Evolutionary conservation across 2,113 vertebrate species (phyloP), one percentile per base, ranked within the genome.

Genomic region (Larimichthys crocea): DNA sequence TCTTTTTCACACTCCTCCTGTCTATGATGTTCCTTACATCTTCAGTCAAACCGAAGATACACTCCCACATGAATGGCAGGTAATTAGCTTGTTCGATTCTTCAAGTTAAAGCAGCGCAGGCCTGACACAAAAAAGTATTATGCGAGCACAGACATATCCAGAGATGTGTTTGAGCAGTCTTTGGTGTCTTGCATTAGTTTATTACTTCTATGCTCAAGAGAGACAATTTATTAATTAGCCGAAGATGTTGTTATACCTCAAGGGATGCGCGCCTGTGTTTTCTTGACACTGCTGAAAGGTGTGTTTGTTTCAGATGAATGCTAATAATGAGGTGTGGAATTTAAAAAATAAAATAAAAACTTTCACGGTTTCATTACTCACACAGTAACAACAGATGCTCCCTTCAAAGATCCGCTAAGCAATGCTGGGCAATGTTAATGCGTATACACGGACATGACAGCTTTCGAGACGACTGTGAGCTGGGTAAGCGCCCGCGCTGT

Each of bases 181-280:
- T 49, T 63, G 31, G 7, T 24, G 65, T 78, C 42, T 64, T 55
- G 11, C 53, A 70, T 66, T 53, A 10, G 6, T 62, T 85, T 78
- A 78, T 50, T 67, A 61, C 35, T 66, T 81, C 66, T 40, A 11
- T 46, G 57, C 74, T 53, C 42, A 0, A 49, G 3, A 79, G 70
- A 63, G 84, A 79, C 78, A 76, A 80, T 50, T 66, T 60, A 83
- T 80, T 88, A 88, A 88, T 88, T 44, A 77, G 71, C 50, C 68
- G 80, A 73, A 86, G 31, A 31, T 68, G 42, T 44, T 53, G 61
- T 44, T 64, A 31, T 68, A 53, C 26, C 46, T 77, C 84, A 84
- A 60, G 62, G 22, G 10, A 48, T 24, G n/a, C 9, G 53, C 44
- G 19, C 44, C 60, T 26, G 56, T 60, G 50, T 79, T 68, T 73